Evolutionary conservation across 2,888 invertebrate species (phyloP), one percentile per base, ranked within the genome.

Genomic region (Nemapogon koenigi): DNA sequence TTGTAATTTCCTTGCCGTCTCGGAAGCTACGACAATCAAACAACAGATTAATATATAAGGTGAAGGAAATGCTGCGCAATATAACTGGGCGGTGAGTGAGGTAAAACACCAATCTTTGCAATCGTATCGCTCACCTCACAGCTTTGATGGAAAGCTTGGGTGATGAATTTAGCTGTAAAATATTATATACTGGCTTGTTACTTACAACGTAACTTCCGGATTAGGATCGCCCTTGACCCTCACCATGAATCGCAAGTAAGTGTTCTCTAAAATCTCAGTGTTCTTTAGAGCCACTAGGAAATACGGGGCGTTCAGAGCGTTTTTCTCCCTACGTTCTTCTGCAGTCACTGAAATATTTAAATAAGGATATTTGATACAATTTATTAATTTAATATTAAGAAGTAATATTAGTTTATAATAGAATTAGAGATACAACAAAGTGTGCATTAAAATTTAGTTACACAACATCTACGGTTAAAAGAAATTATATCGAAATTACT

Each of bases 151-250:
- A 22, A 7, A 7, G 22, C 8, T 6, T 22, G 22, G 22, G 8
- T 22, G 22, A 22, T 22, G 22, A 22, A 22, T n/a, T 28, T 28
- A 11, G 4, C 4, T 7, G 29, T 11, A 28, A n/a, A 28, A n/a
- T 4, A 28, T 6, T n/a, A 22, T 6, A 2, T 11, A n/a, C n/a
- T n/a, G n/a, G n/a, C n/a, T n/a, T n/a, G n/a, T 37, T 51, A 85
- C 90, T 86, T 78, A 95, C 97, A 97, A 97, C 66, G 87, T 88
- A 32, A 97, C 85, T 45, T 87, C 88, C 1, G 98, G 97, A 57
- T 89, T 90, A 1, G 95, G 94, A 51, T 91, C 88, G 7, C 94
- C 94, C 49, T 87, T 87, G 37, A 94, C 89, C 67, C 91, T 91
- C 42, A 94, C 84, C 88, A 94, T 89, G 61, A 94, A 94, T 19